Conservation (phyloP, 2,113 vertebrate genomes). For the Corydoras sp. region DNA sequence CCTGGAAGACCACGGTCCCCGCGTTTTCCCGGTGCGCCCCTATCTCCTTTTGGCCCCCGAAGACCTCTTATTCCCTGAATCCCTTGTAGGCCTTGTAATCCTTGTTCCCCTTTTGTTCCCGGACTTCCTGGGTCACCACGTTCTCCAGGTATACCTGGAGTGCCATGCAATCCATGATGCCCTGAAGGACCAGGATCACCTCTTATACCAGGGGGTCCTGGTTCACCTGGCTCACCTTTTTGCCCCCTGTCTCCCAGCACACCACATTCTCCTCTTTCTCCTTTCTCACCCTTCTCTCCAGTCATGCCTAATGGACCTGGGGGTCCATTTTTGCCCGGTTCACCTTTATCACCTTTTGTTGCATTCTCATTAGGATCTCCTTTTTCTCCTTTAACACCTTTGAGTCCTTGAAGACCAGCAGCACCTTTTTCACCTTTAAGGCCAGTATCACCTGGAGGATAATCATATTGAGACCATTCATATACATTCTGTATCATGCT, state of each 20-base stretch:
- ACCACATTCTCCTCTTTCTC: constrained; percentile 78
- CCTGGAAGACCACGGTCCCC: constrained; percentile 76
- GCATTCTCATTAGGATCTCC: constrained; percentile 78
- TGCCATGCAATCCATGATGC: constrained; percentile 66
- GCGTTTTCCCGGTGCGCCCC: constrained; percentile 79
- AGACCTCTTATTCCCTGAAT: constrained; percentile 71
- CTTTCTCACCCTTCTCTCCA: constrained; percentile 76
- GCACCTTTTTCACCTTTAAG: constrained; percentile 82
- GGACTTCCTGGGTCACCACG: constrained; percentile 72
- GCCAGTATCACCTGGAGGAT: constrained; percentile 74
- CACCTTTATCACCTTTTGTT: constrained; percentile 83
- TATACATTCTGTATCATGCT: neutral
- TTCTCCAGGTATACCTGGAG: constrained; percentile 68
- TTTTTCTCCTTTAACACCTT: constrained; percentile 77
- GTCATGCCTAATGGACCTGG: constrained; percentile 65
- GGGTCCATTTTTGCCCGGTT: constrained; percentile 56
- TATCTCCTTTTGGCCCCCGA: constrained; percentile 74
- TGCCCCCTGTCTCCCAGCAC: constrained; percentile 72
- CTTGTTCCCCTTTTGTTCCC: constrained; percentile 80
- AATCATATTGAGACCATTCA: constrained; percentile 1
- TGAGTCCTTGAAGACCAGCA: constrained; percentile 68
- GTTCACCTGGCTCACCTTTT: constrained; percentile 75
- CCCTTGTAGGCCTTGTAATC: constrained; percentile 66
- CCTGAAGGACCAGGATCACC: constrained; percentile 78
- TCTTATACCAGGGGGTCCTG: constrained; percentile 72